Evolutionary conservation across 2,797 vertebrate species (phyloP).

Genomic region (Garrulus glandarius): DNA sequence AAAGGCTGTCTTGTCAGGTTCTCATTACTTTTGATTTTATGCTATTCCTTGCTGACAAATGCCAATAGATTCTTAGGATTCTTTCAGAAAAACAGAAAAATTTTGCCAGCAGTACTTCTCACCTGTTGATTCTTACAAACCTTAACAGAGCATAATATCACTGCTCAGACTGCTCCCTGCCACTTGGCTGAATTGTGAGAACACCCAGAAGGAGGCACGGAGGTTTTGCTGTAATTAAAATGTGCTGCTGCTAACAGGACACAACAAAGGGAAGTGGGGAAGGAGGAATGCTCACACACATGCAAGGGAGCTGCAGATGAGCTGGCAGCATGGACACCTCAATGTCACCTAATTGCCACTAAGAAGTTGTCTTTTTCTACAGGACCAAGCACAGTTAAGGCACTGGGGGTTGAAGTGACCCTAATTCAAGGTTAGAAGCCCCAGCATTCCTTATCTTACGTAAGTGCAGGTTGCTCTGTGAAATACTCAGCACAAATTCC

Average conservation of each 20-base stretch:
- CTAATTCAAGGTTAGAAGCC: neutral
- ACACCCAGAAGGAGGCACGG: neutral
- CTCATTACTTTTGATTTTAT: neutral
- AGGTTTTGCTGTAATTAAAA: neutral
- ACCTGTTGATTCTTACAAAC: neutral
- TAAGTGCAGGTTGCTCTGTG: neutral
- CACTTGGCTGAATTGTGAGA: conserved; percentile 33
- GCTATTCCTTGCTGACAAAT: neutral
- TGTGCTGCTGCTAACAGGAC: neutral
- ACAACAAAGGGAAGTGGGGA: neutral
- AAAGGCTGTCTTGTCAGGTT: neutral
- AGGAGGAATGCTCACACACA: neutral
- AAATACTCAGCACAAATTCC: neutral
- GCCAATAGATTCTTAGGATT: neutral
- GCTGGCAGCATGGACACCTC: neutral
- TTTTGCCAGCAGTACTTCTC: neutral
- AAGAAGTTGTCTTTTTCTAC: neutral
- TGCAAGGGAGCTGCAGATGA: neutral
- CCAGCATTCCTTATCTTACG: neutral
- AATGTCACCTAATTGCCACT: neutral
- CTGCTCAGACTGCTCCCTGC: conserved; percentile 3
- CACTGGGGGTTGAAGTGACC: neutral
- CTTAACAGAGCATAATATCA: neutral
- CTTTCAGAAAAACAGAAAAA: neutral
- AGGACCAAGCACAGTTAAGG: neutral